A percentile compares a stretch with the other conserved stretches of the same genome.
These are phyloP conservation scores for Atractosteus spatula DNA, from an alignment of 2,113 vertebrate genomes.

Conservation along the genomic window DNA sequence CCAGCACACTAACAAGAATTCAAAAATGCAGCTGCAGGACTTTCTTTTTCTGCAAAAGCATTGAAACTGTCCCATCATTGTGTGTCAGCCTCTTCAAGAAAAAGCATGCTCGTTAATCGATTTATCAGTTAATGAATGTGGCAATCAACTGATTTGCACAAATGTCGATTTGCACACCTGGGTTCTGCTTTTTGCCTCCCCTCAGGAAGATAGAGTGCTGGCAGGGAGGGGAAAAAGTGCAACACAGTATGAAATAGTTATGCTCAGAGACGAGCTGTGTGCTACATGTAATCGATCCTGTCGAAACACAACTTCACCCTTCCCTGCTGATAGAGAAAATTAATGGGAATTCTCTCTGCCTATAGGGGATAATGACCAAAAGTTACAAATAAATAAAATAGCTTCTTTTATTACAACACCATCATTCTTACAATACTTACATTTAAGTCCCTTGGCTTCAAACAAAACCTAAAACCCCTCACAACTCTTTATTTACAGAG, in stretches of 20 bases:
- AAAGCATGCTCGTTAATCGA: conserved; percentile 55
- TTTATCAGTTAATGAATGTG: conserved; percentile 61
- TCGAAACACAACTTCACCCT: not conserved
- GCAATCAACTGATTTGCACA: conserved; percentile 57
- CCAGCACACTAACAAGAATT: conserved; percentile 22
- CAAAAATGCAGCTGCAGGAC: conserved; percentile 31
- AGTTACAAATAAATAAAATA: too few relatives aligned
- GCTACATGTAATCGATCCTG: conserved; percentile 10
- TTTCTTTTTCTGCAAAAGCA: conserved; percentile 29
- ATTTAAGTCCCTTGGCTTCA: too few relatives aligned
- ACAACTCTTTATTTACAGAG: too few relatives aligned
- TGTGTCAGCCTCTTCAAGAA: conserved; percentile 45
- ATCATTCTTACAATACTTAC: too few relatives aligned
- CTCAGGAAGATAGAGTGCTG: conserved; percentile 32
- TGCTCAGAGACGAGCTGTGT: conserved; percentile 28
- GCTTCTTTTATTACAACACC: too few relatives aligned
- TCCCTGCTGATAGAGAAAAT: not conserved
- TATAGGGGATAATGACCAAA: not conserved
- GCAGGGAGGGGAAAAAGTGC: not conserved
- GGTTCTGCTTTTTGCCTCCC: conserved; percentile 34
- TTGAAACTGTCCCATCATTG: conserved; percentile 37
- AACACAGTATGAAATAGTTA: conserved; percentile 18
- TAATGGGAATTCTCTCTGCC: not conserved
- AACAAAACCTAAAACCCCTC: too few relatives aligned
- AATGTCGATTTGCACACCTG: conserved; percentile 40